phyloP scores from a whole-genome alignment of 2,113 vertebrate genomes.

The Eira barbara region DNA sequence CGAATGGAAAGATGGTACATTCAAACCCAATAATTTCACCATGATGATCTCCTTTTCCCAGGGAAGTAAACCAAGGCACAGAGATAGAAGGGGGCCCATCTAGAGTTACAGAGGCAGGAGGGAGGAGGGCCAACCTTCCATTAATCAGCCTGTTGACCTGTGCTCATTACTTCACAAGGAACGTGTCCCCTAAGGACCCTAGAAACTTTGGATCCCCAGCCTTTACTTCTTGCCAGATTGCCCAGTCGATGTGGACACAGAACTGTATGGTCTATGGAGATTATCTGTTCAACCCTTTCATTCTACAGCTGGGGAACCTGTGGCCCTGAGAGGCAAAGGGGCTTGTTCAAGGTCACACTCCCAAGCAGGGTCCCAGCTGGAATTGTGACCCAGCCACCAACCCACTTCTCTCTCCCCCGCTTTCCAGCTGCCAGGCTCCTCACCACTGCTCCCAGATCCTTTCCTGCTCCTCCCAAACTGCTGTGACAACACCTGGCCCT shows the following conservation, averaged over 20 bases:
- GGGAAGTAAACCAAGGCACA: background rate
- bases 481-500: slow-evolving; percentile 45
- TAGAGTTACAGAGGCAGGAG: no score
- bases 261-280: background rate
- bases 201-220: background rate
- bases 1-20: background rate
- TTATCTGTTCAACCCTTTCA: background rate
- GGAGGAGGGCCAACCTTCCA: background rate
- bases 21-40: background rate
- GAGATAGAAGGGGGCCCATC: background rate
- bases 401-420: background rate
- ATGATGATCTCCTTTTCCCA: no score
- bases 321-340: background rate
- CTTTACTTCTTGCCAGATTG: background rate
- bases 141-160: no score
- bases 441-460: background rate
- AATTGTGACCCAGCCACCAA: background rate
- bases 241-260: background rate
- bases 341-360: background rate
- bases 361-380: background rate
- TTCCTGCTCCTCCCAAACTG: background rate
- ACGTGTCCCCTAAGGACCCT: background rate
- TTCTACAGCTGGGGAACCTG: background rate
- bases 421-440: background rate
- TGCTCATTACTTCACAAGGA: background rate